Base-by-base conservation (phyloP, 1,140 invertebrate species). In the Dinoponera quadriceps region DNA sequence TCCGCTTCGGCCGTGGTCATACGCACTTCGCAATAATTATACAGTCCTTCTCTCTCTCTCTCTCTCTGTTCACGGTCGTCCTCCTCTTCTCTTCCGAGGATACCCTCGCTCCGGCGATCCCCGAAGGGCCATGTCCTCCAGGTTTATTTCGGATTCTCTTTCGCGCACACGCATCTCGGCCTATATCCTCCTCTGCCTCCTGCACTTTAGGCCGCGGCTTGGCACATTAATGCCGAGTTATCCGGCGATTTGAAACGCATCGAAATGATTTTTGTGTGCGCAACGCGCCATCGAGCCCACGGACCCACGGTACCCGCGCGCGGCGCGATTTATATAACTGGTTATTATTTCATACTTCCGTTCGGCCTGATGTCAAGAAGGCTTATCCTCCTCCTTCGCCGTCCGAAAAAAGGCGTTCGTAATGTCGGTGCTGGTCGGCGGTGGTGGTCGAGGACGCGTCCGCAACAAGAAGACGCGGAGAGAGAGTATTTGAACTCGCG, bases 201-300 rank as follows among this genome's bases (percentile, higher is more conserved):
- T 82, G 77, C 63, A 85, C 72, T 82, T 83, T 82, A 29, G 66
- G 63, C 65, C 75, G 59, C 63, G 55, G 69, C 80, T 78, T 89
- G 85, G 88, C 83, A 84, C 91, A 88, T 91, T 91, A 91, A 91
- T 91, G 85, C 87, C 89, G 83, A 91, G 88, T 91, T 91, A 91
- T 90, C 87, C 83, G 83, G 83, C 88, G 85, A 90, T 91, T 91
- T 91, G 85, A 91, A 91, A 90, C 85, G 90, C 89, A 91, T 88
- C 84, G 89, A 84, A 90, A 90, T 86, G 84, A 91, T 91, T 91
- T 89, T 89, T 90, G 75, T 81, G 82, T 60, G 51, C 66, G 77
- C 60, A 57, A 60, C 57, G 65, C 33, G 49, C 82, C 84, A 65
- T 73, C 80, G 55, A 68, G 59, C 78, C n/a, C 55, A 22, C 73